Evolutionary conservation across 2,113 vertebrate species (phyloP).

Genomic region (Zosterops borbonicus): DNA sequence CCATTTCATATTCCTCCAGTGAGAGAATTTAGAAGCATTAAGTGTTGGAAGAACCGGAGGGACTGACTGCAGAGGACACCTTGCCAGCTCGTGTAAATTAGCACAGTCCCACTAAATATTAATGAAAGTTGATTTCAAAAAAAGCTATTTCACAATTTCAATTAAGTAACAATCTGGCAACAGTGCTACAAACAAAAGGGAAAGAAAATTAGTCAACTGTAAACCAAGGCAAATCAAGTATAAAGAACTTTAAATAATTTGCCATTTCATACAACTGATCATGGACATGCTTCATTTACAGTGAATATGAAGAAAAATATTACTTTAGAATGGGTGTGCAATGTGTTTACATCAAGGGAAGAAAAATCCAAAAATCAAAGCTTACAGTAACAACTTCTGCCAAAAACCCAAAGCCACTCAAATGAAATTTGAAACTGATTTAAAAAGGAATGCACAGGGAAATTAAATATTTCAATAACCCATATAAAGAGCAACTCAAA

Average conservation of each 20-base stretch:
- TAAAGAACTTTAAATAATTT: background rate
- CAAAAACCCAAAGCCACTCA: background rate
- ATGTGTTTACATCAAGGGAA: background rate
- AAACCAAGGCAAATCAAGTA: background rate
- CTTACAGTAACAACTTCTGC: background rate
- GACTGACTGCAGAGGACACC: background rate
- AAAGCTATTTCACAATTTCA: background rate
- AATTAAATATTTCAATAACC: background rate
- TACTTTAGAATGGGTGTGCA: background rate
- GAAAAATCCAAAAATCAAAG: background rate
- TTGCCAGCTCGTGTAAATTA: background rate
- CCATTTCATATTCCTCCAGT: background rate
- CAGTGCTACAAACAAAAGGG: background rate
- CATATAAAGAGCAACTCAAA: background rate
- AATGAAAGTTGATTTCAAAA: background rate
- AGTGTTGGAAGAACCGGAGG: background rate
- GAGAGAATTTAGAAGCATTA: background rate
- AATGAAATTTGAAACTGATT: background rate
- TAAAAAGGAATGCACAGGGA: background rate
- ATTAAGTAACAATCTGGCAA: background rate
- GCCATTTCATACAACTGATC: background rate
- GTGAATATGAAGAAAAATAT: background rate
- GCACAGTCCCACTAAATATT: background rate
- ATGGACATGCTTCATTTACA: background rate
- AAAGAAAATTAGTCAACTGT: background rate